phyloP scores from a whole-genome alignment of 2,888 invertebrate species.

The Acanthosepion esculentum region DNA sequence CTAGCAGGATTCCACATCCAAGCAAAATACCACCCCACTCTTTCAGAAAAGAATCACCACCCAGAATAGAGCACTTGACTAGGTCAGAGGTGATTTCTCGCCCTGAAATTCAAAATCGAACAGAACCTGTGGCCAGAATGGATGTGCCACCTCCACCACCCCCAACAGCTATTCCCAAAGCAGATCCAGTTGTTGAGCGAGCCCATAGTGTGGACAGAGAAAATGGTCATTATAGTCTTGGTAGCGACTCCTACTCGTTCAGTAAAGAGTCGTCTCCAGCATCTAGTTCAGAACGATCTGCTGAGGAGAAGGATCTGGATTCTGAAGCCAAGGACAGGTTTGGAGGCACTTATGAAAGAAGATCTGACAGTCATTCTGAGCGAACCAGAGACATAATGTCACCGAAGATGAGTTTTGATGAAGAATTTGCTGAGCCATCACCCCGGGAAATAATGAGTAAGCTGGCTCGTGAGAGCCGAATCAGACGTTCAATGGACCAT shows the following conservation, averaged over 20 bases:
- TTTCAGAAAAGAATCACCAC: conserved; percentile 44
- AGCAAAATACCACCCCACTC: conserved; percentile 41
- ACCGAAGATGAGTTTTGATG: conserved; percentile 59
- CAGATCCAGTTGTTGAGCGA: not conserved
- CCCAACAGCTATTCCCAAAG: conserved; percentile 45
- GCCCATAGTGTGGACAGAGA: conserved; percentile 38
- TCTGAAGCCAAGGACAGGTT: conserved; percentile 24
- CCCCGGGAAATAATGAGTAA: conserved; percentile 70
- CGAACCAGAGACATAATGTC: not conserved
- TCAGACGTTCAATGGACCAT: conserved; percentile 68
- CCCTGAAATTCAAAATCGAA: not conserved
- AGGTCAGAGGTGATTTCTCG: not conserved
- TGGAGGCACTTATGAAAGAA: not conserved
- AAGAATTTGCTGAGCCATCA: conserved; percentile 68
- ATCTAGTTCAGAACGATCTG: conserved; percentile 46
- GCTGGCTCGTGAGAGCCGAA: conserved; percentile 68
- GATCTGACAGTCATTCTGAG: conserved; percentile 36
- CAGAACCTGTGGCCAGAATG: conserved; percentile 36
- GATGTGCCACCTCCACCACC: conserved; percentile 47
- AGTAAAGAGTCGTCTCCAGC: conserved; percentile 48
- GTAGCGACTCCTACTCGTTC: conserved; percentile 34
- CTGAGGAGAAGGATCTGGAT: conserved; percentile 43
- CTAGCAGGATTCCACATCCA: conserved; percentile 35
- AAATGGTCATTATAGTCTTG: conserved; percentile 39
- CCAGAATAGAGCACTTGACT: conserved; percentile 34